A percentile compares a stretch with the other conserved stretches of the same genome.
Evolutionary conservation across 2,113 vertebrate species (phyloP).

Genomic region (Petroica traversi): DNA sequence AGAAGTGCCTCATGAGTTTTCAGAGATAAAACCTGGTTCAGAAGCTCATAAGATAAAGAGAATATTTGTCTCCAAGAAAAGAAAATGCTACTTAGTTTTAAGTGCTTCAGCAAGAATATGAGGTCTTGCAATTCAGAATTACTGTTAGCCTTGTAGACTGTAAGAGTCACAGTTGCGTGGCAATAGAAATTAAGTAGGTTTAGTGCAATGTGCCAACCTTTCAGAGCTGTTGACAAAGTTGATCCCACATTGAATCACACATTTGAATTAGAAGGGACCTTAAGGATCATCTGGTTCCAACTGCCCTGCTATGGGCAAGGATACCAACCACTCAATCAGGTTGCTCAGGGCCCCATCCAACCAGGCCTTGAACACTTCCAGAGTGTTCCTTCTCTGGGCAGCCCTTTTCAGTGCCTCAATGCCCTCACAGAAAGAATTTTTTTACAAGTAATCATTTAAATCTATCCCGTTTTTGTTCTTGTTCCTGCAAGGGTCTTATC

Average conservation of each 20-base stretch:
- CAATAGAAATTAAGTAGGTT: background rate
- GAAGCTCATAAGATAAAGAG: background rate
- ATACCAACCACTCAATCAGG: too few species aligned
- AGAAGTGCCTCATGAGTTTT: background rate
- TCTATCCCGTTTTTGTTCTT: background rate
- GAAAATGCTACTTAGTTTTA: background rate
- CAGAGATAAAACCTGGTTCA: background rate
- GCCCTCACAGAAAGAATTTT: background rate
- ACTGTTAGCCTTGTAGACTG: background rate
- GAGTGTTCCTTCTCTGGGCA: background rate
- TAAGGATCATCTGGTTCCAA: background rate
- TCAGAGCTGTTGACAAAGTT: background rate
- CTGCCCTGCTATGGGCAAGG: background rate
- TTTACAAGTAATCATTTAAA: background rate
- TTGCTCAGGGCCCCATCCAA: background rate
- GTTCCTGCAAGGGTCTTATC: background rate
- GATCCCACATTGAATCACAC: background rate
- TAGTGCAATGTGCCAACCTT: background rate
- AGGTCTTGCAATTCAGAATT: background rate
- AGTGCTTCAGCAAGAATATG: background rate
- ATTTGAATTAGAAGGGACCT: background rate
- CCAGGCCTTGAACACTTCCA: background rate
- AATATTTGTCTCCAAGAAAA: background rate
- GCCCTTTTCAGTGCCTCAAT: background rate
- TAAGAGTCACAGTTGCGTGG: background rate